Evolutionary conservation across 2,113 vertebrate genomes (phyloP).

Genomic region (Misgurnus mizolepis): DNA sequence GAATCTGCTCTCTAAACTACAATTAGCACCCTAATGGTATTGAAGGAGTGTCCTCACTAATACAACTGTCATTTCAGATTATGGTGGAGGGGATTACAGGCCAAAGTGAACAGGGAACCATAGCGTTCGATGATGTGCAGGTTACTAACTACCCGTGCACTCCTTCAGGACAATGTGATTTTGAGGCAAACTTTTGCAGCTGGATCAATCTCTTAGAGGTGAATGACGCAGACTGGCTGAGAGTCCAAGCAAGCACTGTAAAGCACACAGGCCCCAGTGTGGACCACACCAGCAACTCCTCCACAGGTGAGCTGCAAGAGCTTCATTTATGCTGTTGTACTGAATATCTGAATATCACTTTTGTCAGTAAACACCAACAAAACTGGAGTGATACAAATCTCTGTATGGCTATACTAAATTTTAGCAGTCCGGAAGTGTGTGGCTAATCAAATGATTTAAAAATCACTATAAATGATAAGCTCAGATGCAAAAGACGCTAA

Average conservation of each 20-base stretch:
- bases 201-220: slow-evolving; percentile 68
- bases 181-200: slow-evolving; percentile 68
- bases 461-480: too few relatives aligned
- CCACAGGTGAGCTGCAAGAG: slow-evolving; percentile 49
- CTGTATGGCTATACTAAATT: too few relatives aligned
- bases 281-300: slow-evolving; percentile 73
- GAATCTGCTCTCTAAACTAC: not conserved
- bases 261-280: slow-evolving; percentile 65
- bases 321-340: too few relatives aligned
- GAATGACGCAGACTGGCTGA: slow-evolving; percentile 73
- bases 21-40: not conserved
- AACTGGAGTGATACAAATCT: too few relatives aligned
- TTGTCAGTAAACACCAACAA: too few relatives aligned
- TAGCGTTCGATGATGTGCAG: slow-evolving; percentile 73
- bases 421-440: too few relatives aligned
- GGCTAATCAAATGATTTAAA: too few relatives aligned
- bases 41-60: not conserved
- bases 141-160: slow-evolving; percentile 63
- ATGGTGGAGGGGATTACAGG: slow-evolving; percentile 71
- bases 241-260: slow-evolving; percentile 57
- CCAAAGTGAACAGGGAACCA: slow-evolving; percentile 59
- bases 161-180: slow-evolving; percentile 68
- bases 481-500: too few relatives aligned
- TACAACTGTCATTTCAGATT: slow-evolving; percentile 62
- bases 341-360: too few relatives aligned